Conservation (phyloP, 2,888 invertebrate species). For the Scaptomyza reducta region DNA sequence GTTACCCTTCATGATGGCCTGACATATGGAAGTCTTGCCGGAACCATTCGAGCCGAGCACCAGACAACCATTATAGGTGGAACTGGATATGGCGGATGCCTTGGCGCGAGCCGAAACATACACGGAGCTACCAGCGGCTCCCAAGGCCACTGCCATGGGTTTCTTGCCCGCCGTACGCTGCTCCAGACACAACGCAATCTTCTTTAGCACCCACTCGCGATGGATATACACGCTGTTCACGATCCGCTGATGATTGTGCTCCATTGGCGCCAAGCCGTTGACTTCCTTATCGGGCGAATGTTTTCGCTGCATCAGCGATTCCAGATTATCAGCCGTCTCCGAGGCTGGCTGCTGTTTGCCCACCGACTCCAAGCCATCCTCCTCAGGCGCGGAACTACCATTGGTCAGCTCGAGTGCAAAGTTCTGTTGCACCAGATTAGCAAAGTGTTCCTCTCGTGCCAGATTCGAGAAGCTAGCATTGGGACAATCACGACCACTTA, state of each 20-base stretch:
- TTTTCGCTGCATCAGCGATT: slow-evolving; percentile 83
- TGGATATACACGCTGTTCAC: slow-evolving; percentile 82
- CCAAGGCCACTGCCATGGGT: slow-evolving; percentile 71
- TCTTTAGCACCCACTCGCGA: slow-evolving; percentile 98
- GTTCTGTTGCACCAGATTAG: slow-evolving; percentile 84
- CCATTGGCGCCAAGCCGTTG: slow-evolving; percentile 73
- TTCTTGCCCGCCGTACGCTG: slow-evolving; percentile 93
- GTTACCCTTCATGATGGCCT: slow-evolving; percentile 86
- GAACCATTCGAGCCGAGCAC: slow-evolving; percentile 96
- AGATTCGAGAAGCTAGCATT: slow-evolving; percentile 84
- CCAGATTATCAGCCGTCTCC: slow-evolving; percentile 82
- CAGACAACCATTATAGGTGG: slow-evolving; percentile 90
- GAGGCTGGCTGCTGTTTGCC: slow-evolving; percentile 45
- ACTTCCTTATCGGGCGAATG: slow-evolving; percentile 83
- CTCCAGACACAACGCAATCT: slow-evolving; percentile 95
- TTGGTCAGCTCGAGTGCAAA: slow-evolving; percentile 80
- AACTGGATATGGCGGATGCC: slow-evolving; percentile 79
- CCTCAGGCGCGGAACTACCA: slow-evolving; percentile 67
- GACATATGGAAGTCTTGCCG: slow-evolving; percentile 96
- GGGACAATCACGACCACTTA: slow-evolving; percentile 83
- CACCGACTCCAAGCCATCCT: slow-evolving; percentile 57
- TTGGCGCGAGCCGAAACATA: slow-evolving; percentile 81
- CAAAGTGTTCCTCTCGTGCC: slow-evolving; percentile 84
- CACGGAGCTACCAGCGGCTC: slow-evolving; percentile 57
- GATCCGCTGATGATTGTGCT: slow-evolving; percentile 62